These are phyloP conservation scores for Lepus americanus DNA, from an alignment of 2,113 vertebrate species.

Conservation along the genomic window DNA sequence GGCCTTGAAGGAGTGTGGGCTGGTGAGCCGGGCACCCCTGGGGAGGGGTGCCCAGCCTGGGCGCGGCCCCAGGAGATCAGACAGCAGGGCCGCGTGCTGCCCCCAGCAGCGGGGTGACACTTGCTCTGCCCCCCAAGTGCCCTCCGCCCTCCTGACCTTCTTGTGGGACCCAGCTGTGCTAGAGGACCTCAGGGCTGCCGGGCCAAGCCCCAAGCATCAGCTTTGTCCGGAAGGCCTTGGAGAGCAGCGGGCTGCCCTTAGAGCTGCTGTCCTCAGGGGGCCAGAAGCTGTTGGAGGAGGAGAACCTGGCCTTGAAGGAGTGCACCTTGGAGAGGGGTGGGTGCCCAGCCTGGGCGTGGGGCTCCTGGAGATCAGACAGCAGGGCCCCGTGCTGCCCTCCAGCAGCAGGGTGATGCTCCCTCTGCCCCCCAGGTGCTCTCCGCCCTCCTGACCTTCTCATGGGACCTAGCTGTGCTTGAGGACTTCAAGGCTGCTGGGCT, in stretches of 20 bases:
- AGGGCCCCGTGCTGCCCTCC: no score
- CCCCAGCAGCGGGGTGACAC: neutral
- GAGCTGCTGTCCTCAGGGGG: constrained; percentile 94
- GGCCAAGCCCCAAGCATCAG: no score
- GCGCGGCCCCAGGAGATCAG: neutral
- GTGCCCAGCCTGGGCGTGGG: neutral
- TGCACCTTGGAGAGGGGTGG: constrained; percentile 77
- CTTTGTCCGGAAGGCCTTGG: constrained; percentile 89
- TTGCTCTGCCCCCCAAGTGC: constrained; percentile 88
- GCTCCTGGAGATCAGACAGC: no score
- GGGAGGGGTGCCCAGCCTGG: no score
- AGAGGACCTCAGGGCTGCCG: constrained; percentile 55
- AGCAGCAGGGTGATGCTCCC: neutral
- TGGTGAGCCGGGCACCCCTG: constrained; percentile 89
- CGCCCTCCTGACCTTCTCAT: constrained; percentile 92
- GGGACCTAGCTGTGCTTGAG: constrained; percentile 92
- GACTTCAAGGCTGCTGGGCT: no score
- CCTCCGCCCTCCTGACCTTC: constrained; percentile 94
- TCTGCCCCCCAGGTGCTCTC: constrained; percentile 91
- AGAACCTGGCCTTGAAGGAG: constrained; percentile 92
- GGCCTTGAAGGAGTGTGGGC: constrained; percentile 93
- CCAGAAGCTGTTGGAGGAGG: constrained; percentile 90
- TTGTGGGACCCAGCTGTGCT: constrained; percentile 92
- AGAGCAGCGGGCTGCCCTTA: constrained; percentile 95
- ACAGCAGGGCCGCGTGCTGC: no score